These are phyloP conservation scores for Valencia hispanica DNA, from an alignment of 2,797 vertebrate genomes.

Conservation along the genomic window DNA sequence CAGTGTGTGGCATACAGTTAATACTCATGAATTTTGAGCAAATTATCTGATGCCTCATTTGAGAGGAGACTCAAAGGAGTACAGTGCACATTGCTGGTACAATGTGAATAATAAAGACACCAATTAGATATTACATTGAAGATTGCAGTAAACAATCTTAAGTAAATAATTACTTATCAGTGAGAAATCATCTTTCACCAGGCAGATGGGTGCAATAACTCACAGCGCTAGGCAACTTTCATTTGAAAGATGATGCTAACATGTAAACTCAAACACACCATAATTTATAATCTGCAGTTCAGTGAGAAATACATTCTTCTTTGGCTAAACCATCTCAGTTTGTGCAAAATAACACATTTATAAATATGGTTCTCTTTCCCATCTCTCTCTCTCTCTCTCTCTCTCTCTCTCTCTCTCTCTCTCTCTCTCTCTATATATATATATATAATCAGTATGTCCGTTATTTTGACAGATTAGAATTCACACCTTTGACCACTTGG, in stretches of 20 bases:
- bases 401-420: too few species aligned
- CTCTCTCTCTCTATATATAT: slow-evolving; percentile 2
- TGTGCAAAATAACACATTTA: slow-evolving; percentile 48
- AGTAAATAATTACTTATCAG: slow-evolving; percentile 36
- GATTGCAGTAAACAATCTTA: slow-evolving; percentile 31
- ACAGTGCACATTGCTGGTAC: background rate
- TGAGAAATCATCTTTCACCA: slow-evolving; percentile 40
- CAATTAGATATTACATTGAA: slow-evolving; percentile 40
- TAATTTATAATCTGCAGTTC: background rate
- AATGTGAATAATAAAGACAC: slow-evolving; percentile 17
- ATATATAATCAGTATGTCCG: too few species aligned
- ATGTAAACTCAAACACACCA: background rate
- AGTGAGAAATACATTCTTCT: slow-evolving; percentile 10
- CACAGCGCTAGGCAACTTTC: slow-evolving; percentile 1
- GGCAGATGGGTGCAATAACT: slow-evolving; percentile 27
- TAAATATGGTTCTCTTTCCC: background rate
- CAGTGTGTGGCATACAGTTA: slow-evolving; percentile 23
- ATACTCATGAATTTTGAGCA: slow-evolving; percentile 8
- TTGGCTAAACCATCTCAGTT: slow-evolving; percentile 27
- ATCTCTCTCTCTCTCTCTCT: too few species aligned
- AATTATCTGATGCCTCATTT: slow-evolving; percentile 27
- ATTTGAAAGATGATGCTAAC: slow-evolving; percentile 25
- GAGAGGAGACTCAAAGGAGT: slow-evolving; percentile 10
- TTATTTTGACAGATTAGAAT: too few species aligned
- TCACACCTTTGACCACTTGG: too few species aligned